Base-by-base conservation (phyloP, 2,888 invertebrate genomes). In the Leptinotarsa tumamoca region DNA sequence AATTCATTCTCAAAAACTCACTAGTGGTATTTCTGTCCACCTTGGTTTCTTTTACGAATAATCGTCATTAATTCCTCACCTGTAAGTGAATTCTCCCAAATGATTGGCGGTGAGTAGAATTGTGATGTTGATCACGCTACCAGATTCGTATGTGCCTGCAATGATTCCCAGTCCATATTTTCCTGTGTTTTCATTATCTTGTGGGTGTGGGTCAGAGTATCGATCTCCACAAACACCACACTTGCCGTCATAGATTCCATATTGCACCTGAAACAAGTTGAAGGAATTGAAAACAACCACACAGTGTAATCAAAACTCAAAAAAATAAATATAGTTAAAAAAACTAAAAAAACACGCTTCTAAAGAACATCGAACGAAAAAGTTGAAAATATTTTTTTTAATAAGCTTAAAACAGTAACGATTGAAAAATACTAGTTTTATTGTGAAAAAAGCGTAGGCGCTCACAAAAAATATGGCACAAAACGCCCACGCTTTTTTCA, bases 41-140 rank as follows among this genome's bases (percentile, higher is more conserved):
- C 10, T 43, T 43, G 43, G 10, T 3, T 10, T 43, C 7, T 7
- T 33, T 0, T 1, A 33, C 2, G 33, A 33, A 33, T 33, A 33
- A 33, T 7, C 7, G 0, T 43, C 23, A 66, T 3, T 52, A n/a
- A 15, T 17, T 67, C 27, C 18, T 49, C 23, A 80, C 80, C 78
- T 77, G 69, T 79, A 80, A 27, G 67, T 71, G 23, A 79, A 80
- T 23, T 68, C 13, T 21, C 89, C 89, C 67, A 82, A 73, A 81
- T 90, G 90, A 79, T 88, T 89, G 52, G 88, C 87, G 5, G 89
- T 89, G 21, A 90, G 77, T 2, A 84, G 80, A n/a, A 87, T 84
- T 2, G 75, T 73, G n/a, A 85, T 84, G 5, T 84, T 81, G 27
- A 89, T 83, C 14, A 85, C 81, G 67, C 83, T 80, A 10, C 88